Evolutionary conservation across 1,140 invertebrate genomes (phyloP), one percentile per base, ranked within the genome.

Genomic region (Metaphire vulgaris): DNA sequence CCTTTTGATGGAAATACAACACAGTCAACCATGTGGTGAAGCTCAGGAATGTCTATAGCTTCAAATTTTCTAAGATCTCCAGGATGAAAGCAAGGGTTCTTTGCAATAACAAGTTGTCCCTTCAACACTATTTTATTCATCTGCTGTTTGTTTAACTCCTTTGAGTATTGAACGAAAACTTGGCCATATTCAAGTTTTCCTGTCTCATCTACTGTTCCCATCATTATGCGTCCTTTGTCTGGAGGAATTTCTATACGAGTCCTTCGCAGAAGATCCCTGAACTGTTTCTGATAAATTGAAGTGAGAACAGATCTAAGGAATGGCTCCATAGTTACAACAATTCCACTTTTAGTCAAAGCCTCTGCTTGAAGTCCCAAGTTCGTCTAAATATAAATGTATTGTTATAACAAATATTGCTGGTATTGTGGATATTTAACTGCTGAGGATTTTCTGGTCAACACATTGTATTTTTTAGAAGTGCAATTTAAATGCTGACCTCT

Each of bases 1-100:
- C 86, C 86, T 74, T 82, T 74, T 12, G 41, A 6, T 15, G 86
- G 87, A 77, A 88, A 87, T 0, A 88, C 86, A 33, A 87, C 81
- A 56, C 86, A 87, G 78, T 87, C 87, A 33, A 78, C 76, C 16
- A 87, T 77, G 78, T 87, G 83, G 65, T 79, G 76, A 15, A 87
- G 77, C 21, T 77, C 79, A 0, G 82, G 81, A 2, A 84, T 69
- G 79, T 86, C 81, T 68, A 87, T 79, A 30, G 85, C 83, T 64
- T 72, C 73, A 67, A 87, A 82, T 64, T 85, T 85, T 74, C 86
- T 80, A 21, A 87, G 82, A 80, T 87, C 86, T 28, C 87, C 87
- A 1, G 84, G 80, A 75, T 86, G 83, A 64, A 86, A 81, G 69
- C 83, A 85, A 15, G 86, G 86, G 80, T 85, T 87, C 77, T 87